Evolutionary conservation across 2,888 invertebrate genomes (phyloP).

Genomic region (Agrilus cyanescens): DNA sequence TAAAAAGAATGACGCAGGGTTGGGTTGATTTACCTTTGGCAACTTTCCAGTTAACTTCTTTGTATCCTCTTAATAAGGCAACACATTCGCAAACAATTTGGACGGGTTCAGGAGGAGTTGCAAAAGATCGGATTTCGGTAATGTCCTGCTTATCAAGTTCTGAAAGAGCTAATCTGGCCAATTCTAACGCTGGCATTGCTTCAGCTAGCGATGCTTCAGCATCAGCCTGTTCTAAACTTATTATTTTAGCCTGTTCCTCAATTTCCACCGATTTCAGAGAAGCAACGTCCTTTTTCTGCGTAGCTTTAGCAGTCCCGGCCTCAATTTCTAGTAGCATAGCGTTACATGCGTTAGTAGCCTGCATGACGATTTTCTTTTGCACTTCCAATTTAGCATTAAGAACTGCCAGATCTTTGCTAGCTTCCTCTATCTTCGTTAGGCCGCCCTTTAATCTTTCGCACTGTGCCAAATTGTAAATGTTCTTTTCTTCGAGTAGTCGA

Average conservation of each 20-base stretch:
- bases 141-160: slow-evolving; percentile 84
- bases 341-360: slow-evolving; percentile 74
- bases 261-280: slow-evolving; percentile 71
- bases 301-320: slow-evolving; percentile 55
- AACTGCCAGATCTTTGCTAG: slow-evolving; percentile 67
- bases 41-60: slow-evolving; percentile 82
- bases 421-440: slow-evolving; percentile 75
- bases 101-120: slow-evolving; percentile 82
- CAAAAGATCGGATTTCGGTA: slow-evolving; percentile 84
- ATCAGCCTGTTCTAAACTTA: slow-evolving; percentile 69
- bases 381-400: slow-evolving; percentile 69
- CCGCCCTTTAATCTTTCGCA: slow-evolving; percentile 61
- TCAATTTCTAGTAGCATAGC: slow-evolving; percentile 64
- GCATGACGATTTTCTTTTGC: slow-evolving; percentile 65
- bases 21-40: slow-evolving; percentile 59
- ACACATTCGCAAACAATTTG: slow-evolving; percentile 84
- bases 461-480: slow-evolving; percentile 46
- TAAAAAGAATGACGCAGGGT: too few species aligned
- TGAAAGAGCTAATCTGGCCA: slow-evolving; percentile 64
- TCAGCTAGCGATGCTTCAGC: slow-evolving; percentile 70
- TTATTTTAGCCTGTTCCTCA: slow-evolving; percentile 67
- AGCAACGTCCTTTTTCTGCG: slow-evolving; percentile 67
- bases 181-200: slow-evolving; percentile 75
- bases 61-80: slow-evolving; percentile 68
- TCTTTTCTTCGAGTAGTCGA: slow-evolving; percentile 60